These are phyloP conservation scores for Lochmaea crataegi DNA, from an alignment of 2,888 invertebrate genomes.

Conservation along the genomic window DNA sequence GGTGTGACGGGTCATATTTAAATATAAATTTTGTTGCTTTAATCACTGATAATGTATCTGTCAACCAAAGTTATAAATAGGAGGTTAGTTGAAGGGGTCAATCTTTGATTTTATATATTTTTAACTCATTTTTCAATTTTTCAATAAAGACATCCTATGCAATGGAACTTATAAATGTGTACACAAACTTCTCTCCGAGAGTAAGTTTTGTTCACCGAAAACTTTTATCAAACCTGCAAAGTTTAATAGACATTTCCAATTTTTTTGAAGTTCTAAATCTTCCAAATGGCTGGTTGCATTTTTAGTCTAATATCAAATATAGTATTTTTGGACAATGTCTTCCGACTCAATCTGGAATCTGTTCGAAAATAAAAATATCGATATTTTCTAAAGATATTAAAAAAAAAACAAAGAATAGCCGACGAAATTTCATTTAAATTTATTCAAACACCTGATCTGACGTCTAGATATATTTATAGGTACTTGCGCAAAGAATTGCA, in stretches of 20 bases:
- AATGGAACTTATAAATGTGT: too few relatives aligned
- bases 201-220: too few relatives aligned
- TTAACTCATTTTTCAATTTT: background rate
- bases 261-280: too few relatives aligned
- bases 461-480: constrained; percentile 9
- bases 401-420: constrained; percentile 8
- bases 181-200: too few relatives aligned
- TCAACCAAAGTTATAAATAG: constrained; percentile 10
- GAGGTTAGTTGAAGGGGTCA: constrained; percentile 3
- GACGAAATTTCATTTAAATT: constrained; percentile 36
- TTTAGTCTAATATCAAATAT: too few relatives aligned
- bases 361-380: background rate
- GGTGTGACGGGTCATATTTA: constrained; percentile 1
- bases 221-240: too few relatives aligned
- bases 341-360: too few relatives aligned
- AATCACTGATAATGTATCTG: background rate
- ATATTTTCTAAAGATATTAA: constrained; percentile 16
- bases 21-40: constrained; percentile 16
- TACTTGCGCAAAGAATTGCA: constrained; percentile 30
- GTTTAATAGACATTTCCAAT: too few relatives aligned
- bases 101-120: background rate
- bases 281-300: too few relatives aligned
- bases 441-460: constrained; percentile 42
- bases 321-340: too few relatives aligned
- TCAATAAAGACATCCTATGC: too few relatives aligned